Conservation (phyloP, 2,888 invertebrate genomes). For the Pristionchus mayeri region DNA sequence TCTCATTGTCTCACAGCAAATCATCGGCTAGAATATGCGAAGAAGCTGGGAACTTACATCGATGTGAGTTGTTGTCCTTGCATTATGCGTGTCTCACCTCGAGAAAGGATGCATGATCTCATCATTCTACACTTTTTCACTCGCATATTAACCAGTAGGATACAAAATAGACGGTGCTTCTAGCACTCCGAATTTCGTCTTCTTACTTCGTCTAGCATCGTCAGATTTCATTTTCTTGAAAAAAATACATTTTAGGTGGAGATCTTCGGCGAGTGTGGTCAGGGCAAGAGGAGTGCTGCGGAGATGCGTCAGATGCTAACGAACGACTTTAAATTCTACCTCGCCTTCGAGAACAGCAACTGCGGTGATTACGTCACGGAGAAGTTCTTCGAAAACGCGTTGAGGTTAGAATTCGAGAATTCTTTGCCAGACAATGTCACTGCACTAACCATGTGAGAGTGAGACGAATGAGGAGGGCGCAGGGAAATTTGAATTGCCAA, state of each 20-base stretch:
- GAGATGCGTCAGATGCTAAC: constrained; percentile 31
- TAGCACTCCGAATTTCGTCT: no score
- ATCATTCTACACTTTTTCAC: no score
- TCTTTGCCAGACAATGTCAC: no score
- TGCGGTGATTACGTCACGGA: constrained; percentile 63
- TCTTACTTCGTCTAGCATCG: no score
- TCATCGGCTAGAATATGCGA: constrained; percentile 51
- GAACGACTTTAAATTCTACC: constrained; percentile 55
- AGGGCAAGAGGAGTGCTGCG: constrained; percentile 12
- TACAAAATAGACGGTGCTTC: no score
- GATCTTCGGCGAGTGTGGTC: constrained; percentile 56
- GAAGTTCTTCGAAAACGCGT: constrained; percentile 60
- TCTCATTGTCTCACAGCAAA: constrained; percentile 65
- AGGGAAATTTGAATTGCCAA: no score
- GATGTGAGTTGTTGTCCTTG: constrained; percentile 23
- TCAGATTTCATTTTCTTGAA: no score
- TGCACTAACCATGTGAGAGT: no score
- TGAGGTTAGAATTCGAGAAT: no score
- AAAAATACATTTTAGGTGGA: constrained; percentile 54
- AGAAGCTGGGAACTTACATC: constrained; percentile 49
- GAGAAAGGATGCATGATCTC: no score
- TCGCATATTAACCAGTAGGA: no score
- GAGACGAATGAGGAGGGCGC: no score
- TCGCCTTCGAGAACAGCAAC: constrained; percentile 63
- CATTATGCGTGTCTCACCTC: background rate